Percentiles rank a stretch among this genome's conserved stretches.
These are phyloP conservation scores for Spialia ferax DNA, from an alignment of 2,888 invertebrate species.

Conservation along the genomic window DNA sequence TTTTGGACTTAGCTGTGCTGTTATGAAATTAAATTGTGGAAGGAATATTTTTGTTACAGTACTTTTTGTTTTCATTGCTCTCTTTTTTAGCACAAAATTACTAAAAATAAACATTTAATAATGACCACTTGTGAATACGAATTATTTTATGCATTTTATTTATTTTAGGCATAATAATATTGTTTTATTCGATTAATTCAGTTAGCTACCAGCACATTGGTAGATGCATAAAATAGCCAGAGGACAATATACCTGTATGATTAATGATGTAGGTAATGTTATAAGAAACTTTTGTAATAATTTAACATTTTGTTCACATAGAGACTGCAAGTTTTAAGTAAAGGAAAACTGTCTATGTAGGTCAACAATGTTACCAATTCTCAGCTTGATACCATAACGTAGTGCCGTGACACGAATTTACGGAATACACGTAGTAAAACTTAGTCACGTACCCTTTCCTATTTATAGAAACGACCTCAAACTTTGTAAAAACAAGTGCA, in stretches of 20 bases:
- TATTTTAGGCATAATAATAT: no score
- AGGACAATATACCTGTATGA: no score
- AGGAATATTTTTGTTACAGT: neutral
- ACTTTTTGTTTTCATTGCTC: neutral
- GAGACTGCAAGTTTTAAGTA: constrained; percentile 11
- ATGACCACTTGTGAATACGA: no score
- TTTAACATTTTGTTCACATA: neutral
- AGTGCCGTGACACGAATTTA: constrained; percentile 22
- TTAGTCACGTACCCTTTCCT: constrained; percentile 48
- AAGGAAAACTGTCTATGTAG: constrained; percentile 31
- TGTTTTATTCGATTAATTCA: no score
- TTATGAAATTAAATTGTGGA: constrained; percentile 25
- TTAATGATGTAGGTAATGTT: neutral
- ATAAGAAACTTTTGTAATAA: neutral
- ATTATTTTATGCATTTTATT: no score
- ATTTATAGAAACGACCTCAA: constrained; percentile 50
- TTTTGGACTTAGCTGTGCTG: constrained; percentile 41
- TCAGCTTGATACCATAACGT: constrained; percentile 18
- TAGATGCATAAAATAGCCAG: no score
- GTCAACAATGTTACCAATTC: constrained; percentile 26
- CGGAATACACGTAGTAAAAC: constrained; percentile 36
- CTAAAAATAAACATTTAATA: no score
- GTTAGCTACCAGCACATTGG: no score
- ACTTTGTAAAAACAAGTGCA: constrained; percentile 42
- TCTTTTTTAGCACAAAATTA: no score